phyloP scores from a whole-genome alignment of 2,113 vertebrate species.

The Anoplopoma fimbria region DNA sequence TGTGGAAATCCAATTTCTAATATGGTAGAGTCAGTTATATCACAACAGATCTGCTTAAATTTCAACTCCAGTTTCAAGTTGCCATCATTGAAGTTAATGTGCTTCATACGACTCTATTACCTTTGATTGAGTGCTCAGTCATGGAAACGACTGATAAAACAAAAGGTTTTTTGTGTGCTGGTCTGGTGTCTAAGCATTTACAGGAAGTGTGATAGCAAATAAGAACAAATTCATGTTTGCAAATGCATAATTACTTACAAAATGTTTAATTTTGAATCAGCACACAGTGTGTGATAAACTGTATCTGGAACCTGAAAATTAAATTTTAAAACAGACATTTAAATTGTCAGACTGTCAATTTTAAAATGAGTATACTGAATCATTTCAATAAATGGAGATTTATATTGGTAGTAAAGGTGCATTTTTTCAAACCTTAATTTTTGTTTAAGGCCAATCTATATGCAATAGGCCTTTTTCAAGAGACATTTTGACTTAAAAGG shows the following conservation, averaged over 20 bases:
- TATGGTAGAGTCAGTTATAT: not conserved
- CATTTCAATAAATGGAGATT: not conserved
- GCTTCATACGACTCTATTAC: not conserved
- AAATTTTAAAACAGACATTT: not conserved
- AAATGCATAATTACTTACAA: not conserved
- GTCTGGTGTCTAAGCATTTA: too few relatives aligned
- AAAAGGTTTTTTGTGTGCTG: not conserved
- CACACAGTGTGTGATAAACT: not conserved
- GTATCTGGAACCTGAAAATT: not conserved
- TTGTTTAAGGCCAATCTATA: not conserved
- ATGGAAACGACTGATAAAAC: not conserved
- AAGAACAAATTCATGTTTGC: not conserved
- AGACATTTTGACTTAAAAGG: not conserved
- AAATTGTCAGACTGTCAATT: not conserved
- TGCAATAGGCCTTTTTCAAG: not conserved
- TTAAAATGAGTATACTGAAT: not conserved
- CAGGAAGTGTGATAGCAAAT: too few relatives aligned
- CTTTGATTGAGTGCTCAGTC: not conserved
- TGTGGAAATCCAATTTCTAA: not conserved
- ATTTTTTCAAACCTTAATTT: not conserved
- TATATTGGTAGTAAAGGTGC: not conserved
- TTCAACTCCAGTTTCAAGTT: slow-evolving; percentile 18
- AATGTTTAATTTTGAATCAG: not conserved
- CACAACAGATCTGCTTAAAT: not conserved
- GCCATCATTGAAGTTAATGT: slow-evolving; percentile 1